phyloP scores from a whole-genome alignment of 2,113 vertebrate genomes.

The Cynoglossus semilaevis region DNA sequence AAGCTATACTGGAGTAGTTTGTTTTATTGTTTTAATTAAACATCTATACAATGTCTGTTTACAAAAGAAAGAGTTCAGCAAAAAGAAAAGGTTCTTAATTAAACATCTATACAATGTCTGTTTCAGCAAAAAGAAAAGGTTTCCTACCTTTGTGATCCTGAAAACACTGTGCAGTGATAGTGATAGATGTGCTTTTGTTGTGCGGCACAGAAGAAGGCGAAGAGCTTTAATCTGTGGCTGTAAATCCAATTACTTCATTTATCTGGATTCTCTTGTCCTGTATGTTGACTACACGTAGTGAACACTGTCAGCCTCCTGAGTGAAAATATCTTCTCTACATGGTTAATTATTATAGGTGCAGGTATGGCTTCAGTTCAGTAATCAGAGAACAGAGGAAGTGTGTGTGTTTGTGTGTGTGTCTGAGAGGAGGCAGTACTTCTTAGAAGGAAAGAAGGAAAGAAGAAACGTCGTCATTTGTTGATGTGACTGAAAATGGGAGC shows the following conservation, averaged over 20 bases:
- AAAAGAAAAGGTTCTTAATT: not conserved
- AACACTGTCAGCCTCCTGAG: conserved; percentile 4
- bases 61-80: not conserved
- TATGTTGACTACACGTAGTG: conserved; percentile 33
- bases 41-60: not conserved
- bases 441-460: no score
- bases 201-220: conserved; percentile 41
- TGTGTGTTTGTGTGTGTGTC: no score
- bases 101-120: not conserved
- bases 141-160: conserved; percentile 59
- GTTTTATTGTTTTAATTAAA: not conserved
- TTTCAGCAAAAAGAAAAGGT: not conserved
- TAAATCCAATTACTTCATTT: conserved; percentile 79
- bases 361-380: not conserved
- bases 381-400: no score
- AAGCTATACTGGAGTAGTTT: no score
- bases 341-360: not conserved
- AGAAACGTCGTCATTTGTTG: no score
- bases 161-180: conserved; percentile 7
- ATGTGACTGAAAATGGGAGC: no score
- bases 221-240: conserved; percentile 69
- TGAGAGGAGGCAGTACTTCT: no score
- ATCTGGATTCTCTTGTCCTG: conserved; percentile 57
- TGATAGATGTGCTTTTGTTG: conserved; percentile 43
- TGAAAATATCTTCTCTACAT: not conserved